phyloP scores from a whole-genome alignment of 1,140 invertebrate genomes.

The Trachelipus rathkii region DNA sequence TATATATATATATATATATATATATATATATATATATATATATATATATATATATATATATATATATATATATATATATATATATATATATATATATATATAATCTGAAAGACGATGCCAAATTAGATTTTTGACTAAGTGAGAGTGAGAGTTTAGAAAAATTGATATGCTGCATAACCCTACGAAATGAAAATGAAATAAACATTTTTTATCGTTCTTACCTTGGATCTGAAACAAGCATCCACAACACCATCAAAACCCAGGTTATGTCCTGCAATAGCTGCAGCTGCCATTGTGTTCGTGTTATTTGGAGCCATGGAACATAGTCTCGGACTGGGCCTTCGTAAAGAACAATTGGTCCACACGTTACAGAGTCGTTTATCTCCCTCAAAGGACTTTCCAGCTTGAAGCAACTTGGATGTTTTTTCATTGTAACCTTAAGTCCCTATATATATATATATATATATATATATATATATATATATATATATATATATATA shows the following conservation, averaged over 20 bases:
- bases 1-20: no score
- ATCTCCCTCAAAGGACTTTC: conserved; percentile 51
- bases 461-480: conserved; percentile 24
- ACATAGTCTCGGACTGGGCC: conserved; percentile 58
- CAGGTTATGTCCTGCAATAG: conserved; percentile 59
- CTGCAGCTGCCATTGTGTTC: conserved; percentile 60
- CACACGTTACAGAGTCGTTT: conserved; percentile 50
- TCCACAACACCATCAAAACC: conserved; percentile 60
- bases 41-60: no score
- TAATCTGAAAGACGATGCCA: no score
- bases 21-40: no score
- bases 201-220: conserved; percentile 48
- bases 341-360: conserved; percentile 55
- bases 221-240: conserved; percentile 57
- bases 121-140: no score
- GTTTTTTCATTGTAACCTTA: conserved; percentile 61
- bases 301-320: conserved; percentile 62
- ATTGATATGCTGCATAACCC: no score
- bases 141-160: no score
- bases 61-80: no score
- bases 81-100: no score
- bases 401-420: conserved; percentile 58
- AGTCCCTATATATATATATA: conserved; percentile 56
- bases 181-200: no score
- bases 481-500: no score